Evolutionary conservation across 2,113 vertebrate genomes (phyloP), one percentile per base, ranked within the genome.

Genomic region (Strigops habroptila): DNA sequence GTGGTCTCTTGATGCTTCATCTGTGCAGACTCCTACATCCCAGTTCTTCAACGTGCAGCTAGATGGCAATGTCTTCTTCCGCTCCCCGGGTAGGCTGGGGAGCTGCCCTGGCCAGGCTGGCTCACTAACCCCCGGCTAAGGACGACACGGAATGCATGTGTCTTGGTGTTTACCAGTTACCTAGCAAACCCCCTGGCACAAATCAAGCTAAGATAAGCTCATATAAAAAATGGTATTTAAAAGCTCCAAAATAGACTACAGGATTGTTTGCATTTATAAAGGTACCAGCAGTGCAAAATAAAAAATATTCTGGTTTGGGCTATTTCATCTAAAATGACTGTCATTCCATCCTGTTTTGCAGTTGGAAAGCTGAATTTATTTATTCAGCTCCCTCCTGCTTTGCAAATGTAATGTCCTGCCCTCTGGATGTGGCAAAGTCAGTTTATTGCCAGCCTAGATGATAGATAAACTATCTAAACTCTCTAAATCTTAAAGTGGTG

Each of bases 41-140:
- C 63, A 39, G 37, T 94, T 91, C 87, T 52, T 4, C 44, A 17
- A 2, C 0, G 3, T 30, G 59, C 86, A 63, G 92, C 96, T 96
- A 93, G 94, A 65, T 96, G 94, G 94, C 94, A 95, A 70, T 75
- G 35, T 91, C 91, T 70, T 35, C 83, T 88, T 63, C 55, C 65
- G 7, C 21, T 86, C 24, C 25, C 27, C 0, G 0, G 41, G 31
- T 12, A n/a, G 43, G 39, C n/a, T 82, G 81, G 5, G 3, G 37
- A 53, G 21, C 60, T 63, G 37, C 39, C 39, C 75, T 75, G 60
- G 25, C 28, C 35, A 51, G 39, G 44, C 37, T 30, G 15, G 12
- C 83, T 41, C 30, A 8, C 62, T 33, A 8, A 30, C 6, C 18
- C 14, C 21, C 0, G 0, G 18, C 15, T 51, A 6, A 37, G n/a